Conservation (phyloP, 2,113 vertebrate genomes). For the Chroicocephalus ridibundus region DNA sequence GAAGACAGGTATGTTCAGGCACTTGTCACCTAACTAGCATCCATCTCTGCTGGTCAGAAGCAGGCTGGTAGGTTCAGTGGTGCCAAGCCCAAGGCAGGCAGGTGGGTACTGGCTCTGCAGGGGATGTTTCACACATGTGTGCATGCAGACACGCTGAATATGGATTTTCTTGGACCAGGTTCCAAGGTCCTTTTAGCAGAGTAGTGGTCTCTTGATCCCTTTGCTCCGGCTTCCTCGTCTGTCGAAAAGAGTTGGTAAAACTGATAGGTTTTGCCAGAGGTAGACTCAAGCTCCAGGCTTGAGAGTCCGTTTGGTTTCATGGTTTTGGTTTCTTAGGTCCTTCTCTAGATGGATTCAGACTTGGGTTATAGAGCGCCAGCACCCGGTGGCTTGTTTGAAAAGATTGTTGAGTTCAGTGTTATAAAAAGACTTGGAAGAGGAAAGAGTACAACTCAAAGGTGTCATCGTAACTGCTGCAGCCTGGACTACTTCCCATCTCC, state of each 20-base stretch:
- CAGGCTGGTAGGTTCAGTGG: neutral
- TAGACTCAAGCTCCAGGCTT: neutral
- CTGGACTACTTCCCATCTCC: slow-evolving; percentile 11
- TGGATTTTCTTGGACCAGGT: neutral
- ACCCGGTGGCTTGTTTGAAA: neutral
- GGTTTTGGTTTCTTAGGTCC: neutral
- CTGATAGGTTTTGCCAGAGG: neutral
- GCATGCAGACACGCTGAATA: neutral
- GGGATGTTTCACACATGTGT: too few relatives aligned
- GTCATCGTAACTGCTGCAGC: neutral
- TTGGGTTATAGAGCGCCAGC: neutral
- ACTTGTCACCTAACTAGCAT: too few relatives aligned
- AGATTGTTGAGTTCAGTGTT: neutral
- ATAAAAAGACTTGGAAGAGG: slow-evolving; percentile 52
- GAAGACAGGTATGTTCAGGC: neutral
- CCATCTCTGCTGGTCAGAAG: neutral
- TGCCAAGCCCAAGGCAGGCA: neutral
- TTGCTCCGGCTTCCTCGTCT: neutral
- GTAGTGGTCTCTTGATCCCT: neutral
- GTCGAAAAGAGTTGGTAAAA: neutral
- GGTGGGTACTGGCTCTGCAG: neutral
- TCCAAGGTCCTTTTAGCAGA: neutral
- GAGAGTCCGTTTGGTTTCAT: neutral
- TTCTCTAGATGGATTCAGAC: neutral
- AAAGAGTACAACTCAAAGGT: neutral